Percentiles rank a stretch among this genome's conserved stretches.
phyloP scores from a whole-genome alignment of 2,113 vertebrate genomes.

The Sminthopsis crassicaudata region DNA sequence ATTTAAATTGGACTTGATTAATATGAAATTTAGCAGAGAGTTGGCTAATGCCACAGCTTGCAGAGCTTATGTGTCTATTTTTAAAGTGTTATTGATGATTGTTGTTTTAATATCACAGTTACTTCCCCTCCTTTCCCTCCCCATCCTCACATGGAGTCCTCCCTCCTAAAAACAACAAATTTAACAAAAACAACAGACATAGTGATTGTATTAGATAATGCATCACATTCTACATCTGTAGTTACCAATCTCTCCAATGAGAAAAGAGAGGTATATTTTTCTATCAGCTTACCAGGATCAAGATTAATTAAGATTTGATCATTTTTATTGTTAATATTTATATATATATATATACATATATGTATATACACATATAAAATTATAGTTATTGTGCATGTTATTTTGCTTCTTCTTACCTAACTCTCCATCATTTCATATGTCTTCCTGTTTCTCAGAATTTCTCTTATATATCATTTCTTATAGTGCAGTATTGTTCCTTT shows the following conservation, averaged over 20 bases:
- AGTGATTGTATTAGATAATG: neutral
- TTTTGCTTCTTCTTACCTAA: neutral
- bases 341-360: neutral
- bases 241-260: neutral
- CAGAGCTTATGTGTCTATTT: neutral
- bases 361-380: neutral
- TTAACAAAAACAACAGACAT: neutral
- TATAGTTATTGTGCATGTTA: neutral
- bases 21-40: neutral
- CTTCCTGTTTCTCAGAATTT: neutral
- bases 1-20: neutral
- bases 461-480: neutral
- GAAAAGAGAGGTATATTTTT: neutral
- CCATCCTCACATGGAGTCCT: neutral
- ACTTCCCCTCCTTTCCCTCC: neutral
- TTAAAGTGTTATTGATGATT: neutral
- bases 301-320: neutral
- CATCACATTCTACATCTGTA: neutral
- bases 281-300: neutral
- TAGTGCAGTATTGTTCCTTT: neutral
- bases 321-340: neutral
- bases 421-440: neutral
- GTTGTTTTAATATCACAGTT: neutral
- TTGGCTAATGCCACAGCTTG: neutral
- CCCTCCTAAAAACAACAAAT: neutral